Percentiles rank a stretch among this genome's conserved stretches.
These are phyloP conservation scores for Pseudoatta argentina DNA, from an alignment of 1,140 invertebrate species.

Conservation along the genomic window DNA sequence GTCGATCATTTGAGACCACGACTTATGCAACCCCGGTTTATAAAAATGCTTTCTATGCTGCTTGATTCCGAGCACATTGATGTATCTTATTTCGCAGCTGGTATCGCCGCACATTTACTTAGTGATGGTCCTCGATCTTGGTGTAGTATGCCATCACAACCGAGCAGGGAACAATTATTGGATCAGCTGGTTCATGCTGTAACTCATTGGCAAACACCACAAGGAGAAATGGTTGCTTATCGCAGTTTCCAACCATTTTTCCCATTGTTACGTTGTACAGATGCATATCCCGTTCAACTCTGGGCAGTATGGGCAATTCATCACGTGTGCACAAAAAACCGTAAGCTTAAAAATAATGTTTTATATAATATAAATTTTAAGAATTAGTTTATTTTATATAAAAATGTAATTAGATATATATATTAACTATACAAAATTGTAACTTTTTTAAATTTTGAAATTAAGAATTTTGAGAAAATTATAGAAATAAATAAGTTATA, in stretches of 20 bases:
- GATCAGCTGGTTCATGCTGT: conserved; percentile 88
- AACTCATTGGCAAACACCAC: conserved; percentile 90
- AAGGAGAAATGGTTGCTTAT: conserved; percentile 94
- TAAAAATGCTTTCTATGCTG: conserved; percentile 88
- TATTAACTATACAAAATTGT: too few species aligned
- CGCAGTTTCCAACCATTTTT: conserved; percentile 94
- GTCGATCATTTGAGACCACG: conserved; percentile 86
- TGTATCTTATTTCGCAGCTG: conserved; percentile 94
- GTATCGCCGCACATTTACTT: conserved; percentile 92
- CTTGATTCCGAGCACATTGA: conserved; percentile 91
- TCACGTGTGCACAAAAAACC: conserved; percentile 93
- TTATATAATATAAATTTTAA: conserved; percentile 32
- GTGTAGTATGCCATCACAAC: conserved; percentile 79
- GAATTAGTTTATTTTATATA: background rate
- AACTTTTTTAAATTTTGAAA: too few species aligned
- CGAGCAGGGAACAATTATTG: conserved; percentile 87
- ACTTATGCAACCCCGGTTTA: conserved; percentile 89
- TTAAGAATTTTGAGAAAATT: conserved; percentile 5
- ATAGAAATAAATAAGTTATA: background rate
- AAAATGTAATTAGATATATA: background rate
- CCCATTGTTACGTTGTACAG: conserved; percentile 88
- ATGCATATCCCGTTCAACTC: conserved; percentile 90
- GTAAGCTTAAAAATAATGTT: conserved; percentile 84
- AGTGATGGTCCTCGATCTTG: conserved; percentile 88
- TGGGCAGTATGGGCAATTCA: conserved; percentile 95